Evolutionary conservation across 2,888 invertebrate species (phyloP).

Genomic region (Campoletis raptor): DNA sequence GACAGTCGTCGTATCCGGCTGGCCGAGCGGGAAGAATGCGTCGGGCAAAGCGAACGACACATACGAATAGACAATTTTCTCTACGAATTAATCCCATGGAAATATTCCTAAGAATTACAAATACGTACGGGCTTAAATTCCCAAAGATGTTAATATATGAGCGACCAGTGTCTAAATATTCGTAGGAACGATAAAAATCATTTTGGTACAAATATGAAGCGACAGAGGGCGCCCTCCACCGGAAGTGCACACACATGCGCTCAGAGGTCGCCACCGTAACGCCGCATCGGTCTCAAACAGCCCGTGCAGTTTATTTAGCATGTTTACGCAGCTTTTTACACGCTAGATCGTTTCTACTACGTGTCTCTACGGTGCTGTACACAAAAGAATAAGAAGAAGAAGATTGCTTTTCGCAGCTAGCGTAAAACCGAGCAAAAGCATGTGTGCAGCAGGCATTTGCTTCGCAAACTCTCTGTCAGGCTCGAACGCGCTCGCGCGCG

Average conservation of each 20-base stretch:
- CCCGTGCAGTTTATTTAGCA: background rate
- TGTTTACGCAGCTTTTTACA: conserved; percentile 4
- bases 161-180: background rate
- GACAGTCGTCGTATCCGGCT: conserved; percentile 63
- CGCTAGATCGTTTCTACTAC: background rate
- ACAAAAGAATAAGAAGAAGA: conserved; percentile 23
- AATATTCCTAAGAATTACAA: background rate
- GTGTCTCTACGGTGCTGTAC: background rate
- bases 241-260: background rate
- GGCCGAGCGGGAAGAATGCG: conserved; percentile 21
- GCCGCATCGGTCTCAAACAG: background rate
- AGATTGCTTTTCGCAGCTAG: conserved; percentile 32
- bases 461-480: conserved; percentile 55
- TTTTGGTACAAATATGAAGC: background rate
- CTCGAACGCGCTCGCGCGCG: conserved; percentile 48
- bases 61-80: conserved; percentile 17
- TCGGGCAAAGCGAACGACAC: conserved; percentile 37
- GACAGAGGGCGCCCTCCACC: background rate
- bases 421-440: conserved; percentile 53
- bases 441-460: conserved; percentile 47
- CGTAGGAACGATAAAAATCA: background rate
- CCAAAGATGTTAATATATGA: background rate
- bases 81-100: background rate
- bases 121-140: background rate
- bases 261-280: background rate